Percentiles rank a stretch among this genome's conserved stretches.
Conservation (phyloP, 2,888 invertebrate species). For the Pollenia labialis region DNA sequence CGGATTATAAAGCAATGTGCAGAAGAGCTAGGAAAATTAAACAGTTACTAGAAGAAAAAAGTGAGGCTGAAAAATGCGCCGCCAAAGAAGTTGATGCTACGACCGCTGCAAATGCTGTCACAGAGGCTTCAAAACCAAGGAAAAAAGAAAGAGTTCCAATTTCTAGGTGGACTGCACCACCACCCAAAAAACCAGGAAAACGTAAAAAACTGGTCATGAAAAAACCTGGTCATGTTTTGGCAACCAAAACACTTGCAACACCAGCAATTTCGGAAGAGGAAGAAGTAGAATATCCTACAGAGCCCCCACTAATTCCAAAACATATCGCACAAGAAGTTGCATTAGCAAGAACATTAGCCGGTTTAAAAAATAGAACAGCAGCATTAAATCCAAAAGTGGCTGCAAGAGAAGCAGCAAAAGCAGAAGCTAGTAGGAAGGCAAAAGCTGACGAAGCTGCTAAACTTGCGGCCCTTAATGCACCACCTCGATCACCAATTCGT, state of each 20-base stretch:
- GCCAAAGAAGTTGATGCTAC: constrained; percentile 22
- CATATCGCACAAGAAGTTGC: constrained; percentile 42
- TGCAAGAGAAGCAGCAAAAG: constrained; percentile 41
- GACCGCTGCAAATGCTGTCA: not conserved
- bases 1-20: constrained; percentile 46
- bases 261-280: not conserved
- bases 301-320: constrained; percentile 34
- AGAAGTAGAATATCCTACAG: constrained; percentile 9
- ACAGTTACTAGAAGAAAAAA: constrained; percentile 27
- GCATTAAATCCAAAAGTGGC: constrained; percentile 35
- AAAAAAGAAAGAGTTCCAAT: constrained; percentile 53
- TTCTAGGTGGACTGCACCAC: constrained; percentile 45
- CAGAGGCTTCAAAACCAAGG: constrained; percentile 30
- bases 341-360: constrained; percentile 53
- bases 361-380: constrained; percentile 46
- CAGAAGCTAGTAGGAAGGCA: constrained; percentile 8
- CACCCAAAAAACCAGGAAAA: constrained; percentile 28
- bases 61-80: not conserved
- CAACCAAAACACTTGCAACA: not conserved
- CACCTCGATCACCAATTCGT: constrained; percentile 13
- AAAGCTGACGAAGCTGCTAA: constrained; percentile 13
- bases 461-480: not conserved
- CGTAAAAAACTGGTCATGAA: constrained; percentile 39
- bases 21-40: constrained; percentile 62
- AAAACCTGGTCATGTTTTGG: constrained; percentile 17